Evolutionary conservation across 2,113 vertebrate genomes (phyloP), one percentile per base, ranked within the genome.

Genomic region (Donacobius atricapilla): DNA sequence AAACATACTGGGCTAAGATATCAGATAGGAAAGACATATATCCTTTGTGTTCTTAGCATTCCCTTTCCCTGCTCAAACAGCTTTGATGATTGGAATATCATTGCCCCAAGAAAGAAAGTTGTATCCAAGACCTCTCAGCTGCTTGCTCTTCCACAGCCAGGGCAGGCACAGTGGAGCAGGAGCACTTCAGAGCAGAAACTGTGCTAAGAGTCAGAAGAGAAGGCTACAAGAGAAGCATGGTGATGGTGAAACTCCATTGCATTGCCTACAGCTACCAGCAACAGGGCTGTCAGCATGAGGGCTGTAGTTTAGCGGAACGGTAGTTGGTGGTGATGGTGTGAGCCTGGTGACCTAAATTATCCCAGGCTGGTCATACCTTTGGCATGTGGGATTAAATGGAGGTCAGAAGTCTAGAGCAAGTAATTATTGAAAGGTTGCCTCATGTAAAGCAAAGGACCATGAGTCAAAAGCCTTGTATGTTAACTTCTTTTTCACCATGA

Each of bases 391-490:
- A 60, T 87, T 91, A 89, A 92, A 89, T 12, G 21, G 39, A 83
- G 33, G 47, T 83, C 44, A 79, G 72, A 92, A 85, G 70, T 64
- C 51, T 66, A 58, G 27, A 93, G 58, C 23, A 91, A 90, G 39
- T 83, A 65, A 79, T 50, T 72, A 65, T 4, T 72, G 61, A 87
- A 80, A 73, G 22, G 13, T 61, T 91, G 16, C 23, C 9, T 69
- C 28, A 7, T 8, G 13, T 23, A 76, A 37, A 84, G 42, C 1
- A 2, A 70, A 85, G 25, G 15, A 77, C 13, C 13, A 53, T 27
- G 18, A 13, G 42, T 70, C 50, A 85, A 63, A 64, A 87, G 35
- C 50, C 7, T 89, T 42, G 15, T 45, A 35, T 15, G 30, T 80
- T 73, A 69, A 4, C 42, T 45, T 61, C 40, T 89, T 76, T 77